Percentiles rank a stretch among this genome's conserved stretches.
Conservation (phyloP, 2,113 vertebrate genomes). For the Stercorarius parasiticus region DNA sequence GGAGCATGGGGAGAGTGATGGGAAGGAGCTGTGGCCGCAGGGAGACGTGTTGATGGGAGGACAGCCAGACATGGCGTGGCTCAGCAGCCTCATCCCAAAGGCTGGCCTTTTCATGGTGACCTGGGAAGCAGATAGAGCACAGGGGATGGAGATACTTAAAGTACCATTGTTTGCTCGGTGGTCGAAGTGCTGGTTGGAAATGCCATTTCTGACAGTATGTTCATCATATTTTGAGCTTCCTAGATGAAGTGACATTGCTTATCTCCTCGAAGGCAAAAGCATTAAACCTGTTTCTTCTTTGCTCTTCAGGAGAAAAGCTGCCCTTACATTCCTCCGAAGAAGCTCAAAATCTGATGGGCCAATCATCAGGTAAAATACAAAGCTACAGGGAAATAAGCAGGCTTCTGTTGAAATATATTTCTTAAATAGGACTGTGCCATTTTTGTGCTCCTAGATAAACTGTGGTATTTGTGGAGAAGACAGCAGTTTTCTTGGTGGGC, state of each 20-base stretch:
- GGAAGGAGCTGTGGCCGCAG: neutral
- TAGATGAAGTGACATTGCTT: slow-evolving; percentile 82
- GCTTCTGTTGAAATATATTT: neutral
- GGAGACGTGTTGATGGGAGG: fast-evolving
- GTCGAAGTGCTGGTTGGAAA: neutral
- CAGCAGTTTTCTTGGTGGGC: neutral
- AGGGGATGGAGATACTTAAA: slow-evolving; percentile 12
- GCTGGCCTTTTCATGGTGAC: neutral
- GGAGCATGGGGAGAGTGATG: neutral
- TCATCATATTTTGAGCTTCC: slow-evolving; percentile 84
- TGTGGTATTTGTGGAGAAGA: neutral
- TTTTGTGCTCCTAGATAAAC: neutral
- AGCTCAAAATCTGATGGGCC: slow-evolving; percentile 89
- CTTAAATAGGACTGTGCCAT: neutral
- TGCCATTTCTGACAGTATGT: slow-evolving; percentile 46
- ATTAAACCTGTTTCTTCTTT: slow-evolving; percentile 84
- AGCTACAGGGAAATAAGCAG: slow-evolving; percentile 48
- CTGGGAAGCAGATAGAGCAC: neutral
- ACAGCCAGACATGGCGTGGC: neutral
- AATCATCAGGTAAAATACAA: slow-evolving; percentile 81
- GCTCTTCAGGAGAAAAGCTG: slow-evolving; percentile 89
- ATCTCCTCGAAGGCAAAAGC: slow-evolving; percentile 83
- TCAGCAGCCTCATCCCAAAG: neutral
- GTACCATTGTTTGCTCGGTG: neutral
- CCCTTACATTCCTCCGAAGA: slow-evolving; percentile 87